Percentiles rank a stretch among this genome's conserved stretches.
These are phyloP conservation scores for Aphelocoma californica DNA, from an alignment of 2,797 vertebrate species.

Conservation along the genomic window DNA sequence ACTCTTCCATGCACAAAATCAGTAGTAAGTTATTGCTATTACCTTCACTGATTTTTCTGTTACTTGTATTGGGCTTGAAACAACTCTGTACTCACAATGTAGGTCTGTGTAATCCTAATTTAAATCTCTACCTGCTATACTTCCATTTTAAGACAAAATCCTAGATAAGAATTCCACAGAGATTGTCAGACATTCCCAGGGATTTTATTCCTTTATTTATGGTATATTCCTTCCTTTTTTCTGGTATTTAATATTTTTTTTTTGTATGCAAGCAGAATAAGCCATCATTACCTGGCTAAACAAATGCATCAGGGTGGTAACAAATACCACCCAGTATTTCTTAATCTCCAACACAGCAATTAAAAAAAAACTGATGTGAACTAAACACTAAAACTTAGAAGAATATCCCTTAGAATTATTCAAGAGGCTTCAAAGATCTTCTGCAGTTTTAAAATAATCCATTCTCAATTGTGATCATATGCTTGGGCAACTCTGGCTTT, in stretches of 20 bases:
- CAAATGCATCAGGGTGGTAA: neutral
- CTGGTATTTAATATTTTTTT: neutral
- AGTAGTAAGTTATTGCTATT: neutral
- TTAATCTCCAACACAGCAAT: neutral
- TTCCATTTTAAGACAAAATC: neutral
- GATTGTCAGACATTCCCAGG: neutral
- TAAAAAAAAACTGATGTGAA: neutral
- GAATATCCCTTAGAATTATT: neutral
- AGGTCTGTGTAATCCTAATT: neutral
- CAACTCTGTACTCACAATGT: neutral
- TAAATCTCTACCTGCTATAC: neutral
- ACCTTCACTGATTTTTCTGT: neutral
- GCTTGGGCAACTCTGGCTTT: slow-evolving; percentile 19
- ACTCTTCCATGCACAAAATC: neutral
- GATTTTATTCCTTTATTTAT: neutral
- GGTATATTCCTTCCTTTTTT: neutral
- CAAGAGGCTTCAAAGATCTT: neutral
- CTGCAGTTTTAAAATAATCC: neutral
- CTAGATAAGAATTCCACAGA: neutral
- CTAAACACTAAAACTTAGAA: neutral
- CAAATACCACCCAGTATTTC: neutral
- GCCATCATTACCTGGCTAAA: neutral
- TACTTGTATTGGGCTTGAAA: neutral
- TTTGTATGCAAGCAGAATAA: neutral
- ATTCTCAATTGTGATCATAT: neutral